Conservation (phyloP, 2,797 vertebrate genomes). For the Nyctibius grandis region DNA sequence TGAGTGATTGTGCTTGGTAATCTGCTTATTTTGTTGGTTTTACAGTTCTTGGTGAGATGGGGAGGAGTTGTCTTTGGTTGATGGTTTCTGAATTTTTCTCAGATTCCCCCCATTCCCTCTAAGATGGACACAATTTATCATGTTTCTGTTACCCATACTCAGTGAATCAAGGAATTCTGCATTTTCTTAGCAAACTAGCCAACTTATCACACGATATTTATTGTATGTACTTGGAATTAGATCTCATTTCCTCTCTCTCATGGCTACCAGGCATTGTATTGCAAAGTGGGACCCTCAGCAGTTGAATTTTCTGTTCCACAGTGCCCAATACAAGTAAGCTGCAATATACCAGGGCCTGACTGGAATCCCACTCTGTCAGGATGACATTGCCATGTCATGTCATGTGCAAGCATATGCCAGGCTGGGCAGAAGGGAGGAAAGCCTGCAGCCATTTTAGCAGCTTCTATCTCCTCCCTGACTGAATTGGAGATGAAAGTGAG, state of each 20-base stretch:
- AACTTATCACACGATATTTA: background rate
- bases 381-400: accelerated
- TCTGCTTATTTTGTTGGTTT: background rate
- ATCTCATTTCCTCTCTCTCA: background rate
- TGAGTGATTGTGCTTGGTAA: background rate
- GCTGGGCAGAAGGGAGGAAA: background rate
- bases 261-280: background rate
- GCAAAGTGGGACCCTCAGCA: background rate
- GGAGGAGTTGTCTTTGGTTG: background rate
- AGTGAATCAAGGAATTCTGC: background rate
- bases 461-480: background rate
- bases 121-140: background rate
- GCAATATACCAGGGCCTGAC: background rate
- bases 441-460: background rate
- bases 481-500: background rate
- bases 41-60: background rate
- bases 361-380: background rate
- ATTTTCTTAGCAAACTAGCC: background rate
- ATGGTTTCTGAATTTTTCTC: background rate
- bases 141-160: background rate
- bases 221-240: background rate
- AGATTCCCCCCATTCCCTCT: background rate
- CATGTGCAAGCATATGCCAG: background rate
- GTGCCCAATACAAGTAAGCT: background rate
- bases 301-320: background rate